Base-by-base conservation (phyloP, 1,140 invertebrate genomes). In the Trichonephila clavata region DNA sequence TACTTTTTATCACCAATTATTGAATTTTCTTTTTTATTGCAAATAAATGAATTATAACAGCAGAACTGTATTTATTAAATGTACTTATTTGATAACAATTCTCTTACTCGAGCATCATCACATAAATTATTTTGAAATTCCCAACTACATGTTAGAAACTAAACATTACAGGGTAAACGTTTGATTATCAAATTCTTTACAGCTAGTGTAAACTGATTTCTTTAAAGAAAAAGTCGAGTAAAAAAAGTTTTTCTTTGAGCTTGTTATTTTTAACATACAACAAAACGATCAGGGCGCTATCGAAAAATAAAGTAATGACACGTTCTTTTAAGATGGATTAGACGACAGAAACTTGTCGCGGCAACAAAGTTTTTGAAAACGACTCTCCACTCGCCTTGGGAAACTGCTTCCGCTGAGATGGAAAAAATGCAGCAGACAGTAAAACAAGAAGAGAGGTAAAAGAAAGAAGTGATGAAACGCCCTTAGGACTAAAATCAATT, bases 381-480 rank as follows among this genome's bases (percentile, higher is more conserved):
- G 27, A 32, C 16, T 77, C 27, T 32, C 16, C 16, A 39, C 71
- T 77, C 20, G 71, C 27, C 27, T 77, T 77, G 32, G 14, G 71
- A 77, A 39, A 77, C 71, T 18, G 71, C 27, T 77, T 77, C 27
- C 18, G 27, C 14, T 39, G 27, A 32, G 32, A 77, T 18, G 32
- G 24, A 77, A 32, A 77, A 77, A 77, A 77, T 39, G 71, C 32
- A 77, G 32, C 27, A 32, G 71, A 77, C 71, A 77, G 71, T 77
- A 77, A 77, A 77, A 77, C 14, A 77, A 77, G 14, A 77, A 77
- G 71, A 77, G 27, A 2, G 71, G 71, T 77, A 39, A 77, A 77
- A 77, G 71, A 77, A 77, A 77, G 71, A 77, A 77, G 71, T 77
- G 71, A 77, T 77, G 71, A 77, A 77, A 77, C 71, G 32, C 71